Conservation (phyloP, 2,888 invertebrate species). For the Trissolcus japonicus region DNA sequence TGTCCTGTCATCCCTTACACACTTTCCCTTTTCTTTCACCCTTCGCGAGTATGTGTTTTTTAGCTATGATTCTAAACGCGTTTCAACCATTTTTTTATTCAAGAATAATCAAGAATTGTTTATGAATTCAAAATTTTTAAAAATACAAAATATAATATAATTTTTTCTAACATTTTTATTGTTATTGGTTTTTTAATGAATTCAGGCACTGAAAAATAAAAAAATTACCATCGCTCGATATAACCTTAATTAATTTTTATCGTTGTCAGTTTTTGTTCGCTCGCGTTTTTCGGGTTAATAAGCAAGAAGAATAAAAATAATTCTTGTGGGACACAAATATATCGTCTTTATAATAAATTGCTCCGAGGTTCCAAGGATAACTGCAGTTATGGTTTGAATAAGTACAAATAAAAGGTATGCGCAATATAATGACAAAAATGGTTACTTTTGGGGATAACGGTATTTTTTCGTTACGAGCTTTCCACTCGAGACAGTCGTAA, state of each 20-base stretch:
- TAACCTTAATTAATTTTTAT: slow-evolving; percentile 30
- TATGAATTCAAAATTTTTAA: no score
- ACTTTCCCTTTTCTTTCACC: slow-evolving; percentile 21
- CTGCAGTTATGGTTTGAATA: slow-evolving; percentile 48
- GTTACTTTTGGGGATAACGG: slow-evolving; percentile 52
- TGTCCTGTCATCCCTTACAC: slow-evolving; percentile 14
- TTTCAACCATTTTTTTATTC: no score
- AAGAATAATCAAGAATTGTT: no score
- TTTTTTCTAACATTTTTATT: neutral
- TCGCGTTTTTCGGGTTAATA: slow-evolving; percentile 29
- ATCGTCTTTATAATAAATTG: slow-evolving; percentile 49
- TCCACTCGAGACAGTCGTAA: slow-evolving; percentile 48
- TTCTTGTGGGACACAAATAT: slow-evolving; percentile 45
- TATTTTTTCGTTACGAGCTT: slow-evolving; percentile 49
- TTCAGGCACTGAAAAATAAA: neutral
- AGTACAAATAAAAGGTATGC: slow-evolving; percentile 46
- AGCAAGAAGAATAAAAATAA: slow-evolving; percentile 37
- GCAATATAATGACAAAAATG: slow-evolving; percentile 50
- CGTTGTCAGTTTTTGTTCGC: slow-evolving; percentile 11
- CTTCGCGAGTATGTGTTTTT: neutral
- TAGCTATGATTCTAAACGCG: no score
- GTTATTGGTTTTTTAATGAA: neutral
- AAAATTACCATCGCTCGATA: slow-evolving; percentile 18
- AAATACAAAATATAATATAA: no score
- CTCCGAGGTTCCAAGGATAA: slow-evolving; percentile 48